Percentiles rank a stretch among this genome's conserved stretches.
These are phyloP conservation scores for Chrysolina americana DNA, from an alignment of 2,888 invertebrate genomes.

Conservation along the genomic window DNA sequence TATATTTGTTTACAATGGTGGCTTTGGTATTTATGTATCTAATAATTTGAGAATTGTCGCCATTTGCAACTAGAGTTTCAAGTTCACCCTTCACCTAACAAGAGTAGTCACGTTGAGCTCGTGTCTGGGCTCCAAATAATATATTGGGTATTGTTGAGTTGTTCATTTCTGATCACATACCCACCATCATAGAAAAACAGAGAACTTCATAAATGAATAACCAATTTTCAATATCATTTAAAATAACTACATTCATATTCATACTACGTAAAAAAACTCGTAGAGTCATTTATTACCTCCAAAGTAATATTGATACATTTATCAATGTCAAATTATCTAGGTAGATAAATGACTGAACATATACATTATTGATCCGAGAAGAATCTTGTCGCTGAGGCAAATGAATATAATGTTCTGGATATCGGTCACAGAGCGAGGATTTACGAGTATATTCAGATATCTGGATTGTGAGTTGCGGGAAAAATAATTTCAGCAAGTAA, in stretches of 20 bases:
- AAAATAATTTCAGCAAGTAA: too few relatives aligned
- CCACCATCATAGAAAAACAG: not conserved
- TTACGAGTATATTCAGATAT: not conserved
- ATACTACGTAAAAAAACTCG: not conserved
- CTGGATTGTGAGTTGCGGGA: too few relatives aligned
- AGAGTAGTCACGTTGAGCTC: too few relatives aligned
- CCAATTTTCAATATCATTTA: not conserved
- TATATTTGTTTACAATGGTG: too few relatives aligned
- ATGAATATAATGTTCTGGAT: not conserved
- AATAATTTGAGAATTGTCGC: too few relatives aligned
- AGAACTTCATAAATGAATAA: not conserved
- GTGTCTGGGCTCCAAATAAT: too few relatives aligned
- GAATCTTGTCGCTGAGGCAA: not conserved
- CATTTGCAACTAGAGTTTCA: too few relatives aligned
- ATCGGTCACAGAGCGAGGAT: not conserved
- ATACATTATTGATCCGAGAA: not conserved
- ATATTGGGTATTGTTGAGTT: too few relatives aligned
- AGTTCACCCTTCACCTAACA: too few relatives aligned
- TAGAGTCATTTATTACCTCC: not conserved
- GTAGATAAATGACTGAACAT: too few relatives aligned
- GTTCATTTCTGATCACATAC: too few relatives aligned
- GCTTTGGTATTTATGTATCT: too few relatives aligned
- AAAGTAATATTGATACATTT: not conserved
- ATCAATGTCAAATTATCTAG: not conserved
- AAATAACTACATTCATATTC: not conserved